phyloP scores from a whole-genome alignment of 53 echinoderm and acorn worm genomes.

The Antedon mediterranea region DNA sequence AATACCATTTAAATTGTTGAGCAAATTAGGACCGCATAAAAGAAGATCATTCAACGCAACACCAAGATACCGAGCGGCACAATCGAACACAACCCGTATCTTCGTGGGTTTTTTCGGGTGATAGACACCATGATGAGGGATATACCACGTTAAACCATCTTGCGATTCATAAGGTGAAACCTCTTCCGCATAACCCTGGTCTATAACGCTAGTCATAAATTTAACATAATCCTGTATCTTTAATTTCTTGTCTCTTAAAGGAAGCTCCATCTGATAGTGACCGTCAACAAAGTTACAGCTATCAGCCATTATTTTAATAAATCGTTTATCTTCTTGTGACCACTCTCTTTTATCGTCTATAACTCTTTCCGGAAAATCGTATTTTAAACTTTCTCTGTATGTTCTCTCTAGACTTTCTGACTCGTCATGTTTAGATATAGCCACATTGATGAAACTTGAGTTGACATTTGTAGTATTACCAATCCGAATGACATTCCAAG shows the following conservation, averaged over 20 bases:
- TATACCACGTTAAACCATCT: neutral
- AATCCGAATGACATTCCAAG: conserved; percentile 4
- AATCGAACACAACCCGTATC: neutral
- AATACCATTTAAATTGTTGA: neutral
- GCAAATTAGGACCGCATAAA: neutral
- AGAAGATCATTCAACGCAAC: neutral
- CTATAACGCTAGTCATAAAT: conserved; percentile 25
- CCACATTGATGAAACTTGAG: neutral
- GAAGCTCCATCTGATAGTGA: conserved; percentile 31
- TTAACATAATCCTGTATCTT: conserved; percentile 17
- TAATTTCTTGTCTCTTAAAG: conserved; percentile 15
- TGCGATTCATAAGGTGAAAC: conserved; percentile 6
- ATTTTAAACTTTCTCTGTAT: neutral
- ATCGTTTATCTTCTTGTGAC: conserved; percentile 4
- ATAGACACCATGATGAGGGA: neutral
- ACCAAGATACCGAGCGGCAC: neutral
- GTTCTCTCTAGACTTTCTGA: neutral
- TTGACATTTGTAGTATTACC: neutral
- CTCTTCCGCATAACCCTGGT: conserved; percentile 35
- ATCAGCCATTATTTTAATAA: neutral
- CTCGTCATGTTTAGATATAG: too few species aligned
- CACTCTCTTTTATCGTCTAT: neutral
- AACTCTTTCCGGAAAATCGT: neutral
- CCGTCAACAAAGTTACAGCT: conserved; percentile 18
- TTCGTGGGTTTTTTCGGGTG: neutral